Evolutionary conservation across 1,140 invertebrate species (phyloP).

Genomic region (Eueides isabella): DNA sequence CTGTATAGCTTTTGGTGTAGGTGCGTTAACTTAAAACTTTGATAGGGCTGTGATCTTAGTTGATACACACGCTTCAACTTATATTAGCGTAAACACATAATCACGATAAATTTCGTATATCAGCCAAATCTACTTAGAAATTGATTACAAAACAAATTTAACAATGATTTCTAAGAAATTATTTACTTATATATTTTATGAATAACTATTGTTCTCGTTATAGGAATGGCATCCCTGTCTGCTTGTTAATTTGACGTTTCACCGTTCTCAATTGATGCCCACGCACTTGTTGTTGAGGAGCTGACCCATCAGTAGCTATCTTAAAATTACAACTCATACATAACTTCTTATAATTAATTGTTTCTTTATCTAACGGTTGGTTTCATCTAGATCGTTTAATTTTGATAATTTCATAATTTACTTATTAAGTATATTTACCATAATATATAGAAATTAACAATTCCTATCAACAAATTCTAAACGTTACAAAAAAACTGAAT

Average conservation of each 20-base stretch:
- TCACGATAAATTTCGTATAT: background rate
- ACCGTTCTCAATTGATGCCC: constrained; percentile 68
- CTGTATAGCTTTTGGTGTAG: constrained; percentile 11
- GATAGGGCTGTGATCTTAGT: constrained; percentile 22
- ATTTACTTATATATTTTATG: background rate
- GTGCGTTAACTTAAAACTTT: constrained; percentile 21
- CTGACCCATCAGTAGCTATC: constrained; percentile 62
- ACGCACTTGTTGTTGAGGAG: constrained; percentile 50
- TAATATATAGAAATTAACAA: too few relatives aligned
- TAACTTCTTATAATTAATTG: constrained; percentile 57
- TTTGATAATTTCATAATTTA: background rate
- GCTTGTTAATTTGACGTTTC: constrained; percentile 70
- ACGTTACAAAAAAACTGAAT: too few relatives aligned
- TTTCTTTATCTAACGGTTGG: background rate
- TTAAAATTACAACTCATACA: constrained; percentile 69
- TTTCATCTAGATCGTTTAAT: background rate
- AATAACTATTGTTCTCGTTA: constrained; percentile 34
- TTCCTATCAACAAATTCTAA: too few relatives aligned
- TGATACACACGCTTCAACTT: background rate
- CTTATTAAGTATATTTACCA: too few relatives aligned
- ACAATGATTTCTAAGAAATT: background rate
- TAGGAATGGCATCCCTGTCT: constrained; percentile 39
- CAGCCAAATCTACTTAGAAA: background rate
- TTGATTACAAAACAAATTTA: background rate
- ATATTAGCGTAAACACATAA: background rate